These are phyloP conservation scores for Fragum fragum DNA, from an alignment of 2,888 invertebrate species.

Conservation along the genomic window DNA sequence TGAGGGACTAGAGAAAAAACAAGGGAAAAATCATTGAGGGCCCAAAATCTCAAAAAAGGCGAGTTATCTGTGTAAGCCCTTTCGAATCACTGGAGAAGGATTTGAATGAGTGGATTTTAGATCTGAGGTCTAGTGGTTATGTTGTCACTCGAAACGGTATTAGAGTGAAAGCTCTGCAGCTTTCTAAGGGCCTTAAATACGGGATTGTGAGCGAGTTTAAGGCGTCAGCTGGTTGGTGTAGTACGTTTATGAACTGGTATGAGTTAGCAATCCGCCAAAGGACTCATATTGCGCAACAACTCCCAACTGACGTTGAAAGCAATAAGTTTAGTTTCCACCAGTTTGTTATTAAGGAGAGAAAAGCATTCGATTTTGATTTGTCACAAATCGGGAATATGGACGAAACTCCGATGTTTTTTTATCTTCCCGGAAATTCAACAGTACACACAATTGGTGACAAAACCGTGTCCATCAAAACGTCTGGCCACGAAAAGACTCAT, in stretches of 20 bases:
- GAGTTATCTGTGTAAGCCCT: slow-evolving; percentile 24
- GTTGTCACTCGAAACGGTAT: too few species aligned
- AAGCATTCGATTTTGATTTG: slow-evolving; percentile 6
- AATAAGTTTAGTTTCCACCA: background rate
- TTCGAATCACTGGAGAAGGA: slow-evolving; percentile 21
- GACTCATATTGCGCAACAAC: slow-evolving; percentile 23
- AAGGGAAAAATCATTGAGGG: too few species aligned
- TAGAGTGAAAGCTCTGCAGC: too few species aligned
- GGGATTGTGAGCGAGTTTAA: background rate
- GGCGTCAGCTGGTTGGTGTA: slow-evolving; percentile 12
- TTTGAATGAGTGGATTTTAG: background rate
- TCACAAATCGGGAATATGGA: slow-evolving; percentile 38
- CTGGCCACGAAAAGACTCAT: slow-evolving; percentile 55
- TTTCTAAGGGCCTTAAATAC: too few species aligned
- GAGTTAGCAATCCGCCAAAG: background rate
- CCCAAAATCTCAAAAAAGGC: slow-evolving; percentile 13
- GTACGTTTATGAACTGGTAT: slow-evolving; percentile 11
- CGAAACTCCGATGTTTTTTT: slow-evolving; percentile 41
- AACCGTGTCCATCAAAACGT: slow-evolving; percentile 43
- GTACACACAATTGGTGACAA: slow-evolving; percentile 47
- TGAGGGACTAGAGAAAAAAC: slow-evolving; percentile 13
- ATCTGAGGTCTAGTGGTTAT: slow-evolving; percentile 19
- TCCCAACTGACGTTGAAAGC: slow-evolving; percentile 15
- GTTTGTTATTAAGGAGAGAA: slow-evolving; percentile 3
- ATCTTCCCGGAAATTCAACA: slow-evolving; percentile 53